Evolutionary conservation across 2,113 vertebrate genomes (phyloP).

Genomic region (Thalassoma bifasciatum): DNA sequence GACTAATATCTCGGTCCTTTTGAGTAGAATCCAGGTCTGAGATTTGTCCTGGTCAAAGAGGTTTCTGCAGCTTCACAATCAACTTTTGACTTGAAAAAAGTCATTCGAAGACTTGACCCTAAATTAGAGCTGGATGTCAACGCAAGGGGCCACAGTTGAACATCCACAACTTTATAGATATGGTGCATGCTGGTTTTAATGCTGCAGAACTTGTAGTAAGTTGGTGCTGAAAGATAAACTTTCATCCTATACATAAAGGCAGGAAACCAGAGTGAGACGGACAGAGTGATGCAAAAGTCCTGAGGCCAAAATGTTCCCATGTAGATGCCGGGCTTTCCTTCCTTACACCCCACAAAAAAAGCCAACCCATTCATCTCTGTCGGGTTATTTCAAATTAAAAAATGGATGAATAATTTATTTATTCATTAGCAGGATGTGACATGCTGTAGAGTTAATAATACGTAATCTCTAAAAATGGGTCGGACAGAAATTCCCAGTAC

Average conservation of each 20-base stretch:
- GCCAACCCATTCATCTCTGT: constrained; percentile 56
- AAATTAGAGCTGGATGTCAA: too few species aligned
- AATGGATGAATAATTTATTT: constrained; percentile 79
- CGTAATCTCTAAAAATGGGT: constrained; percentile 78
- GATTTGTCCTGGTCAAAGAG: too few species aligned
- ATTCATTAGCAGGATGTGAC: constrained; percentile 78
- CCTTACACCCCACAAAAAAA: background rate
- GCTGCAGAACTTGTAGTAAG: background rate
- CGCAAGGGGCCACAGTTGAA: background rate
- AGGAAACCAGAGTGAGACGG: background rate
- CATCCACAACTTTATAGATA: background rate
- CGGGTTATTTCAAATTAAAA: constrained; percentile 57
- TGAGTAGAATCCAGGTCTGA: too few species aligned
- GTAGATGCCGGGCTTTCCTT: constrained; percentile 47
- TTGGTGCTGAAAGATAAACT: background rate
- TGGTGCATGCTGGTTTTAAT: background rate
- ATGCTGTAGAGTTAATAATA: constrained; percentile 75
- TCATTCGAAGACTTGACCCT: too few species aligned
- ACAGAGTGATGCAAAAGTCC: constrained; percentile 8
- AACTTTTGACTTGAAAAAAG: too few species aligned
- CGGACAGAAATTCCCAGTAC: constrained; percentile 56
- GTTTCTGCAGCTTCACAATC: too few species aligned
- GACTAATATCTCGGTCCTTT: too few species aligned
- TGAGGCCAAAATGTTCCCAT: constrained; percentile 1
- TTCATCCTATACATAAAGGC: background rate